A percentile compares a stretch with the other conserved stretches of the same genome.
Evolutionary conservation across 2,113 vertebrate species (phyloP).

Genomic region (Poeciliopsis retropinna): DNA sequence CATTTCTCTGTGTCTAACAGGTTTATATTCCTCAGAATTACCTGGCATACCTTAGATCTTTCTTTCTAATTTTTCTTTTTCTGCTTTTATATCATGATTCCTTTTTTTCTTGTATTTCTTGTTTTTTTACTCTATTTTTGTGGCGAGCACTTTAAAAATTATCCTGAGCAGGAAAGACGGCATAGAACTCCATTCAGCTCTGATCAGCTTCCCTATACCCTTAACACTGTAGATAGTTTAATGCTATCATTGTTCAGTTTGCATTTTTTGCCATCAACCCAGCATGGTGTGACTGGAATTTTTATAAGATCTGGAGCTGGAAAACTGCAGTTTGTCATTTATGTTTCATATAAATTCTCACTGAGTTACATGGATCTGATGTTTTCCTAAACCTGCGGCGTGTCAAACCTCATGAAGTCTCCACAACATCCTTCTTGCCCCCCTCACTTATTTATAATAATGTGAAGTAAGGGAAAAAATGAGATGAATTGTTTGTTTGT

Average conservation of each 20-base stretch:
- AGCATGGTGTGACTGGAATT: conserved; percentile 64
- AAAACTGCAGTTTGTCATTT: conserved; percentile 28
- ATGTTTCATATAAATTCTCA: conserved; percentile 36
- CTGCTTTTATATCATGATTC: too few species aligned
- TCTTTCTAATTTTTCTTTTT: too few species aligned
- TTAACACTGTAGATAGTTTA: conserved; percentile 1
- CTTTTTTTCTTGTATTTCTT: too few species aligned
- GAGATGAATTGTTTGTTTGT: conserved; percentile 32
- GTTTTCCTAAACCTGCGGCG: conserved; percentile 44
- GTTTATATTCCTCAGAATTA: too few species aligned
- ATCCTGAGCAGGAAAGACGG: too few species aligned
- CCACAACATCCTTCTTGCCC: conserved; percentile 12
- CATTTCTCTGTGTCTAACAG: background rate
- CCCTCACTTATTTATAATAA: conserved; percentile 45
- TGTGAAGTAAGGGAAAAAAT: conserved; percentile 37
- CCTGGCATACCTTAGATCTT: too few species aligned
- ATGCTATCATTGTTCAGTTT: background rate
- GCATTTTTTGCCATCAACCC: background rate
- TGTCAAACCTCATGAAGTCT: conserved; percentile 18
- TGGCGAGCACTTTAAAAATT: too few species aligned
- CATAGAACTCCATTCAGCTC: too few species aligned
- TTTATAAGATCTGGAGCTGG: conserved; percentile 47
- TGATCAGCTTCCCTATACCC: background rate
- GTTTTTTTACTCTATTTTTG: too few species aligned
- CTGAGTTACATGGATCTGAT: conserved; percentile 36